phyloP scores from a whole-genome alignment of 2,888 invertebrate species.

The Nephrotoma appendiculata region DNA sequence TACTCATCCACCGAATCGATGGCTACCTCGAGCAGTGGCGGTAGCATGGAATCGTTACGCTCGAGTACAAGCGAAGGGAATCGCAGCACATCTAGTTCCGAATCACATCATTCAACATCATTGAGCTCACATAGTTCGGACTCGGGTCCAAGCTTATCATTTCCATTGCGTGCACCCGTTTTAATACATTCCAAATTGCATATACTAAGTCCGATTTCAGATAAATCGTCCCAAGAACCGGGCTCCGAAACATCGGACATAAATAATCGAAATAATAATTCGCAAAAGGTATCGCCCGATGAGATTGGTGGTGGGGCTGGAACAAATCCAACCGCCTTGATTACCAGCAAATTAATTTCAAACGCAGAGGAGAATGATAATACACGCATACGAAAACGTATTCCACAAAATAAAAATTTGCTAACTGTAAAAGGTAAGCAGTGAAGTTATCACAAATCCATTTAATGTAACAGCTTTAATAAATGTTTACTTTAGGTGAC shows the following conservation, averaged over 20 bases:
- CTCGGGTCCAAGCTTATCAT: constrained; percentile 42
- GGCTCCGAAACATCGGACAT: constrained; percentile 71
- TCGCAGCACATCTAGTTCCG: constrained; percentile 71
- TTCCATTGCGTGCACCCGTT: constrained; percentile 50
- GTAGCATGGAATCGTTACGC: constrained; percentile 74
- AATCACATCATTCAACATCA: constrained; percentile 69
- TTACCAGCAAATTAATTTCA: constrained; percentile 26
- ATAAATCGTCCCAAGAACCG: constrained; percentile 79
- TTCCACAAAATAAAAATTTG: constrained; percentile 63
- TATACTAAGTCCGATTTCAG: constrained; percentile 77
- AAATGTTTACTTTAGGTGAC: constrained; percentile 39
- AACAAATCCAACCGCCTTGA: constrained; percentile 13
- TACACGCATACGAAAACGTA: constrained; percentile 43
- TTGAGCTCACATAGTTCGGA: constrained; percentile 78
- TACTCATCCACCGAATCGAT: constrained; percentile 66
- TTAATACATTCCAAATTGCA: constrained; percentile 65
- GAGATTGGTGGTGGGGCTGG: constrained; percentile 29
- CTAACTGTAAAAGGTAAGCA: constrained; percentile 39
- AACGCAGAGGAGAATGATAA: neutral
- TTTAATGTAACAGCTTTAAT: neutral
- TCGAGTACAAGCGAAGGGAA: constrained; percentile 81
- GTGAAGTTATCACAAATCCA: constrained; percentile 14
- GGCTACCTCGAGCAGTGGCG: constrained; percentile 75
- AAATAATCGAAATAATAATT: constrained; percentile 63
- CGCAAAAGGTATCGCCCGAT: constrained; percentile 62